These are phyloP conservation scores for Phenganax marumi DNA, from an alignment of 92 coral and sea anemone species.

Conservation along the genomic window DNA sequence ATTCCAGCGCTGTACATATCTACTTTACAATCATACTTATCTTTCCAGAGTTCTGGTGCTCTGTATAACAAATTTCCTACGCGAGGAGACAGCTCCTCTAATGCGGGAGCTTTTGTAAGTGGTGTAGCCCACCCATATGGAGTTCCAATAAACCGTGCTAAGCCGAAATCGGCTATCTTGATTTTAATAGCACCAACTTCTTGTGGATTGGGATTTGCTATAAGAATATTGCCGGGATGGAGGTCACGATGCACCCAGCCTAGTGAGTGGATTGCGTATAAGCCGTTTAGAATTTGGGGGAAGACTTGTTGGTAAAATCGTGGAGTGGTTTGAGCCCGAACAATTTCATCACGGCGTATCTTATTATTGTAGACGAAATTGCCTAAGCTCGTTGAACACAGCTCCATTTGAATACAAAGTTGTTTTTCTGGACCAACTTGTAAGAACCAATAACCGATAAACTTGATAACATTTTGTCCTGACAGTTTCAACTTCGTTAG, in stretches of 20 bases:
- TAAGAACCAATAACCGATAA: neutral
- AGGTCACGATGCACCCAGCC: constrained; percentile 44
- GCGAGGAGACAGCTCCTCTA: neutral
- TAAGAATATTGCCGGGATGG: constrained; percentile 9
- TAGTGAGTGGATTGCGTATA: constrained; percentile 4
- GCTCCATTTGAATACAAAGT: constrained; percentile 17
- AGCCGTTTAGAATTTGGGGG: constrained; percentile 6
- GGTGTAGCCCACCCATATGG: no score
- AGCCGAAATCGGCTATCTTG: constrained; percentile 40
- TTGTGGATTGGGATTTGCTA: constrained; percentile 13
- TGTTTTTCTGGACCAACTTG: neutral
- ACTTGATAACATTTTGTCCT: neutral
- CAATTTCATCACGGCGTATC: neutral
- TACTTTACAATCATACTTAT: neutral
- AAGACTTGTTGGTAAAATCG: constrained; percentile 7
- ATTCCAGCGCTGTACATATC: constrained; percentile 21
- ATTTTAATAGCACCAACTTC: neutral
- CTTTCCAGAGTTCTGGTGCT: constrained; percentile 22
- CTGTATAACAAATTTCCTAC: neutral
- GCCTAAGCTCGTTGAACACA: neutral
- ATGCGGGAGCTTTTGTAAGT: neutral
- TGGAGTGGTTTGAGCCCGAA: neutral
- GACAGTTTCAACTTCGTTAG: neutral
- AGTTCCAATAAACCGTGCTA: neutral
- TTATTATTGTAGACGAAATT: neutral